Conservation (phyloP, 2,797 vertebrate genomes). For the Tamandua tetradactyla region DNA sequence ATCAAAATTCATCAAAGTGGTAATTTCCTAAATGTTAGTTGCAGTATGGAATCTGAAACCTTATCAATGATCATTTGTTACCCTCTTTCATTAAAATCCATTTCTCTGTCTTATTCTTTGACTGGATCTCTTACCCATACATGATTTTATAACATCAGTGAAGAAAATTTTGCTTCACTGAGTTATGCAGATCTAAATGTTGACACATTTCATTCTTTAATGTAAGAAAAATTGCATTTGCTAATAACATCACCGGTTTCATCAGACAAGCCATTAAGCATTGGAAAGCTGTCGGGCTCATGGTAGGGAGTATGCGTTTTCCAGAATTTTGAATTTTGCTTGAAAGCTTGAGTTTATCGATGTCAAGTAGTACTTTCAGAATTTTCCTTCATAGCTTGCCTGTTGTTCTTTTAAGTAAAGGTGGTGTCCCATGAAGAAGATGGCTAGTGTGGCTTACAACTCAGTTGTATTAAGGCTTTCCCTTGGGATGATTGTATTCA, state of each 20-base stretch:
- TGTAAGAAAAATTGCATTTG: not conserved
- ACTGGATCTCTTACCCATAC: not conserved
- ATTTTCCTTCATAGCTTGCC: not conserved
- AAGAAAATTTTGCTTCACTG: not conserved
- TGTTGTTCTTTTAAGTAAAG: conserved; percentile 4
- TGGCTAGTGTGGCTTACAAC: not conserved
- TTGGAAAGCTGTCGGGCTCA: not conserved
- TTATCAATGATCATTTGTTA: not conserved
- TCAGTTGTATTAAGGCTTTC: not conserved
- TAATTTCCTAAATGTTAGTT: not conserved
- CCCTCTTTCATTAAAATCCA: not conserved
- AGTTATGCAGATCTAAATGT: not conserved
- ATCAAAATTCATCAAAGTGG: not conserved
- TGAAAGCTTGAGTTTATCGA: not conserved
- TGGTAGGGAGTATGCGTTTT: not conserved
- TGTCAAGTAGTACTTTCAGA: not conserved
- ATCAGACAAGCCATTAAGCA: not conserved
- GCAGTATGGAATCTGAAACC: not conserved
- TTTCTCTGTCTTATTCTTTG: not conserved
- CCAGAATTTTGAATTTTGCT: not conserved
- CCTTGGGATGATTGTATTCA: not conserved
- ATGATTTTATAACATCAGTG: too few relatives aligned
- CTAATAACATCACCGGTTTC: not conserved
- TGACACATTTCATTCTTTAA: not conserved
- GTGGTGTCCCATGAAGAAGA: not conserved